Conservation (phyloP, 2,113 vertebrate species). For the Dendrocopos noguchii region DNA sequence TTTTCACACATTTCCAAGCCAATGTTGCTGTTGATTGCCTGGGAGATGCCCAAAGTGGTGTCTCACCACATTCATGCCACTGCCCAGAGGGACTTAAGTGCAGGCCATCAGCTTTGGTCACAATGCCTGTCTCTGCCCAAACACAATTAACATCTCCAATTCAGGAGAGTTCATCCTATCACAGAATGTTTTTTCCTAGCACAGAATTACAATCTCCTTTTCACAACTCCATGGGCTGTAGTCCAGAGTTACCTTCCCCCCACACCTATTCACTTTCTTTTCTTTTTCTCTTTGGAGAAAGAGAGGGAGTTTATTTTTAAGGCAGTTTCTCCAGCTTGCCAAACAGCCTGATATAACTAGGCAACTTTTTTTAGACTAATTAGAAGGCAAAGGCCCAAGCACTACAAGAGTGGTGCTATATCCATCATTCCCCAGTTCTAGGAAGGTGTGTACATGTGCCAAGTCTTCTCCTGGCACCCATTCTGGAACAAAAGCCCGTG, state of each 20-base stretch:
- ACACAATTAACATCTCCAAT: background rate
- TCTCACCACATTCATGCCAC: background rate
- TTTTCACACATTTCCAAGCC: background rate
- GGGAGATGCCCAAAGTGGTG: background rate
- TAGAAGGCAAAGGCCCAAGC: background rate
- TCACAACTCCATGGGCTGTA: background rate
- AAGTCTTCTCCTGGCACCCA: background rate
- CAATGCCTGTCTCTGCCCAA: background rate
- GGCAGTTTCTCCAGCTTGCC: background rate
- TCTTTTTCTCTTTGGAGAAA: background rate
- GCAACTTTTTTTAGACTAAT: slow-evolving; percentile 22
- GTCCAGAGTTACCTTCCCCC: background rate
- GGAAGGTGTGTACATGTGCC: background rate
- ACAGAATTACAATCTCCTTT: background rate
- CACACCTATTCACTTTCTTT: background rate
- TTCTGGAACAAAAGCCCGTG: background rate
- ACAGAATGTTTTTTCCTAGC: background rate
- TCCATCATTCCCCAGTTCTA: background rate
- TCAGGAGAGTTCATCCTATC: background rate
- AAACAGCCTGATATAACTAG: background rate
- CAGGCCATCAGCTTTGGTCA: background rate
- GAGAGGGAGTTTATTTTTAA: slow-evolving; percentile 8
- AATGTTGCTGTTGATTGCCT: accelerated
- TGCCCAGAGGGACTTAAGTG: background rate
- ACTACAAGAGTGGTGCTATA: background rate